A percentile compares a stretch with the other conserved stretches of the same genome.
Conservation (phyloP, 1,140 invertebrate species). For the Bemisia tabaci region DNA sequence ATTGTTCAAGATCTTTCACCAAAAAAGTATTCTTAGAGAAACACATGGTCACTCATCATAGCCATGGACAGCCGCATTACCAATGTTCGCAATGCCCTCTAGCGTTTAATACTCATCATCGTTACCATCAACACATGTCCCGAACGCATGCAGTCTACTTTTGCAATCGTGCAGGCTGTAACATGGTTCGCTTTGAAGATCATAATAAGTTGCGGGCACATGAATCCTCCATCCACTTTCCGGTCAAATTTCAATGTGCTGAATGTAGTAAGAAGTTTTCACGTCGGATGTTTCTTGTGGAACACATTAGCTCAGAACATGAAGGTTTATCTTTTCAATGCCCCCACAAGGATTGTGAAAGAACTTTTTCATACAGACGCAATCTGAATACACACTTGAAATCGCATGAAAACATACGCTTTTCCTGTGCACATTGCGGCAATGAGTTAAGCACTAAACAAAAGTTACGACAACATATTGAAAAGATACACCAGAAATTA, state of each 20-base stretch:
- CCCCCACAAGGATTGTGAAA: neutral
- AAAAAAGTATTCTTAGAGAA: neutral
- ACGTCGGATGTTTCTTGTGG: neutral
- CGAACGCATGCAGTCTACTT: neutral
- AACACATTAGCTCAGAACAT: neutral
- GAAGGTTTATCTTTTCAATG: neutral
- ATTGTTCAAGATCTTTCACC: neutral
- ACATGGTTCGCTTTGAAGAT: neutral
- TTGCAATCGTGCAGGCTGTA: neutral
- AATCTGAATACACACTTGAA: neutral
- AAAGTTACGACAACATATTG: no score
- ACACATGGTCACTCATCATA: neutral
- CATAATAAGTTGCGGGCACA: neutral
- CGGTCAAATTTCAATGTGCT: neutral
- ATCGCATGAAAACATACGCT: neutral
- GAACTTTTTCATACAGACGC: neutral
- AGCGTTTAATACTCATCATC: neutral
- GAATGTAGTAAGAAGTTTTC: neutral
- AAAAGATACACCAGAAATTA: no score
- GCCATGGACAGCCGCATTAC: neutral
- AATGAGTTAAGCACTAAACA: no score
- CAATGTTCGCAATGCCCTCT: neutral
- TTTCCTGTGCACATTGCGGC: neutral
- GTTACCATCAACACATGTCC: neutral
- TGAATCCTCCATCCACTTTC: neutral